A percentile compares a stretch with the other conserved stretches of the same genome.
phyloP scores from a whole-genome alignment of 1,140 invertebrate genomes.

The Acromyrmex heyeri region DNA sequence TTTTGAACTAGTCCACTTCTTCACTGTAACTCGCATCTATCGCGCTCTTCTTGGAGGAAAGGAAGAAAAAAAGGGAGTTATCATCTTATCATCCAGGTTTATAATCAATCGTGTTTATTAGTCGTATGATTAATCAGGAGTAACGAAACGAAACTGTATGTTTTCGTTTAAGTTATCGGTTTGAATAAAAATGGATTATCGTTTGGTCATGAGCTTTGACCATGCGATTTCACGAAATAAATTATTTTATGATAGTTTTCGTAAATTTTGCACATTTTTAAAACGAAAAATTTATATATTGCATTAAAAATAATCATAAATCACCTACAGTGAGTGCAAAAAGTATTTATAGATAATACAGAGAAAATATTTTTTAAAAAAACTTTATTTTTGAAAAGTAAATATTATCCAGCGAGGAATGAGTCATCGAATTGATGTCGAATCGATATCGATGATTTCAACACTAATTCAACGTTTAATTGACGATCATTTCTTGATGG shows the following conservation, averaged over 20 bases:
- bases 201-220: slow-evolving; percentile 10
- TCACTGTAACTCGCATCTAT: slow-evolving; percentile 52
- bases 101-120: background rate
- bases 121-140: background rate
- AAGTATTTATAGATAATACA: no score
- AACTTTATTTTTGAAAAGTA: no score
- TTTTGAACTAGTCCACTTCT: slow-evolving; percentile 30
- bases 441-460: no score
- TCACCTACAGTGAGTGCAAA: no score
- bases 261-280: slow-evolving; percentile 1
- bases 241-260: slow-evolving; percentile 13
- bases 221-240: slow-evolving; percentile 11
- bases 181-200: slow-evolving; percentile 36
- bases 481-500: no score
- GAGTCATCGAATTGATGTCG: no score
- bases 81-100: background rate
- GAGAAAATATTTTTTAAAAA: no score
- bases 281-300: background rate
- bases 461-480: no score
- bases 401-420: no score
- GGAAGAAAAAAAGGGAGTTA: background rate
- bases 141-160: background rate
- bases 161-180: slow-evolving; percentile 16
- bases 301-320: background rate
- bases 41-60: background rate